Evolutionary conservation across 2,113 vertebrate species (phyloP).

Genomic region (Lonchura striata): DNA sequence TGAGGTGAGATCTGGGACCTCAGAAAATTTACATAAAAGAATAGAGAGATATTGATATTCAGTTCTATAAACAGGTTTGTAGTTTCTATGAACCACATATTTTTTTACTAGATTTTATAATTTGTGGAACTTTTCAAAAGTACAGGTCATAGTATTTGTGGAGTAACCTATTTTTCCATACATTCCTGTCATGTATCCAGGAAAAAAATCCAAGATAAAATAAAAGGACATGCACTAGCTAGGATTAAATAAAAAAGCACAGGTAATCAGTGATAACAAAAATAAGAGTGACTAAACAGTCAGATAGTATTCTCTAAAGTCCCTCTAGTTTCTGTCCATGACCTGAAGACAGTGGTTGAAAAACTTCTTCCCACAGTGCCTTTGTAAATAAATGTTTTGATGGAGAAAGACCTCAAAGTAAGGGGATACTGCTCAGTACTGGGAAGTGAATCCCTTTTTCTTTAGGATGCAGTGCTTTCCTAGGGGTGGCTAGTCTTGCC

Average conservation of each 20-base stretch:
- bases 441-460: neutral
- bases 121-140: neutral
- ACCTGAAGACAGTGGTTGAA: neutral
- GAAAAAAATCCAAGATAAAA: neutral
- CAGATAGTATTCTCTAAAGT: neutral
- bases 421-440: neutral
- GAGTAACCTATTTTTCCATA: neutral
- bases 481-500: neutral
- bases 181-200: neutral
- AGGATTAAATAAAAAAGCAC: neutral
- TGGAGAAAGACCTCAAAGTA: neutral
- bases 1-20: neutral
- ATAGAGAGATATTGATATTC: neutral
- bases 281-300: neutral
- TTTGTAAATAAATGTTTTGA: neutral
- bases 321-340: neutral
- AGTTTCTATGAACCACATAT: neutral
- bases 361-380: neutral
- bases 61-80: neutral
- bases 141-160: neutral
- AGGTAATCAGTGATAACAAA: neutral
- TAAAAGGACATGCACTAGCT: neutral
- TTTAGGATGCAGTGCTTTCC: neutral
- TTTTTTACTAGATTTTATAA: neutral
- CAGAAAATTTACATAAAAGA: neutral